Conservation (phyloP, 1,140 invertebrate genomes). For the Archegozetes longisetosus region DNA sequence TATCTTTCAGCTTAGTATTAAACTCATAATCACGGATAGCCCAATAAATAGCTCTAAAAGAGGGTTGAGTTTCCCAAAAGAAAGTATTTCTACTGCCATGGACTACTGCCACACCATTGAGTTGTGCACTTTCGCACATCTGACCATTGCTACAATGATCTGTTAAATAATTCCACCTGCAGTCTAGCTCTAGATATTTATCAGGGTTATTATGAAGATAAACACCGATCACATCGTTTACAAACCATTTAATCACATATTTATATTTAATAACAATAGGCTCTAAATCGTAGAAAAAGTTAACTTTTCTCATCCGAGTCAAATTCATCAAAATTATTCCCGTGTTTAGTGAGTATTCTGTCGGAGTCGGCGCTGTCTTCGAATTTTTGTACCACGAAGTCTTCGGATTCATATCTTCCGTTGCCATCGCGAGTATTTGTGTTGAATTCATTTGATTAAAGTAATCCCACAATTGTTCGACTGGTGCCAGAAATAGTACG, state of each 20-base stretch:
- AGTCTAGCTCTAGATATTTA: constrained; percentile 50
- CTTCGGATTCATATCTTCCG: not conserved
- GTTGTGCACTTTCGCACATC: constrained; percentile 55
- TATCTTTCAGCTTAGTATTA: not conserved
- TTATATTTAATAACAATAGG: constrained; percentile 71
- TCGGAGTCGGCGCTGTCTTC: not conserved
- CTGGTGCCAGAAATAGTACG: not conserved
- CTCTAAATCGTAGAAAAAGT: constrained; percentile 63
- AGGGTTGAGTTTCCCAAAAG: constrained; percentile 43
- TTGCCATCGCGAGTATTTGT: not conserved
- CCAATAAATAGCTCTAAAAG: not conserved
- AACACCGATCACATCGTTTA: constrained; percentile 92
- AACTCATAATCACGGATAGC: not conserved
- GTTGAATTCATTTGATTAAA: not conserved
- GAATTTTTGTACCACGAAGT: not conserved
- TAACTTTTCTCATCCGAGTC: constrained; percentile 65
- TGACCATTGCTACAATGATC: constrained; percentile 86
- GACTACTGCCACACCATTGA: constrained; percentile 55
- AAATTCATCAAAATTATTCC: constrained; percentile 95
- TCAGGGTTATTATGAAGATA: constrained; percentile 76
- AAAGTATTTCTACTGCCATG: constrained; percentile 75
- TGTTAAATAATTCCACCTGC: constrained; percentile 75
- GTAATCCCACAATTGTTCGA: not conserved
- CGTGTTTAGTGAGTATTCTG: constrained; percentile 47
- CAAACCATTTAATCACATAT: constrained; percentile 76